Base-by-base conservation (phyloP, 2,888 invertebrate species). In the Drosophila phalerata region DNA sequence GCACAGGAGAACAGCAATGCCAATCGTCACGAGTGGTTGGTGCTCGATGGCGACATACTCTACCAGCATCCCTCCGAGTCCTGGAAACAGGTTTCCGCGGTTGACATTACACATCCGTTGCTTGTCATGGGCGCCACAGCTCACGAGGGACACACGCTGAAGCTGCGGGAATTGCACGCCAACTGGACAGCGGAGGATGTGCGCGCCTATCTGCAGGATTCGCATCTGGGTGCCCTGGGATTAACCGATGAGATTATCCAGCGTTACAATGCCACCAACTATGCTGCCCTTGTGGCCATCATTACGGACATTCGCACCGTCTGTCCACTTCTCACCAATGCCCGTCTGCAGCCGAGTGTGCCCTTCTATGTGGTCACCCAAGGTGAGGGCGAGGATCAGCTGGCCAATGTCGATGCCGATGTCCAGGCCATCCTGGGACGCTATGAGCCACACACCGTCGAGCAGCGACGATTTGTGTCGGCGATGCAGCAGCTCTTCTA, bases 401-500 rank as follows among this genome's bases (percentile, higher is more conserved):
- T 93, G 19, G 93, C 93, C 25, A 94, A 93, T 15, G 93, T 94
- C 0, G 95, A 96, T 88, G 94, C 96, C 1, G 97, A 97, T 89
- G 94, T 96, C 0, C 94, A 95, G 57, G 97, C 97, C 0, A 97
- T 97, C 78, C 94, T 97, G 48, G 97, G 96, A 0, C 94, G 95
- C 13, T 96, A 96, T 81, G 95, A 95, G 68, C 95, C 96, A 0
- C 95, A 94, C 80, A 95, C 95, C 40, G 95, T 95, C 0, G 95
- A 96, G 82, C 96, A 97, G 89, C 94, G 95, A 43, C 94, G 96
- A 17, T 97, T 95, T 89, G 94, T 96, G 79, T 94, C 95, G 0
- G 95, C 97, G 11, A 96, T 97, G 94, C 97, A 97, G 89, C 95
- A 96, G 74, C 92, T 97, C 32, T 97, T 97, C 92, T 97, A 97